Evolutionary conservation across 2,888 invertebrate genomes (phyloP).

Genomic region (Himalopsyche tibetana): DNA sequence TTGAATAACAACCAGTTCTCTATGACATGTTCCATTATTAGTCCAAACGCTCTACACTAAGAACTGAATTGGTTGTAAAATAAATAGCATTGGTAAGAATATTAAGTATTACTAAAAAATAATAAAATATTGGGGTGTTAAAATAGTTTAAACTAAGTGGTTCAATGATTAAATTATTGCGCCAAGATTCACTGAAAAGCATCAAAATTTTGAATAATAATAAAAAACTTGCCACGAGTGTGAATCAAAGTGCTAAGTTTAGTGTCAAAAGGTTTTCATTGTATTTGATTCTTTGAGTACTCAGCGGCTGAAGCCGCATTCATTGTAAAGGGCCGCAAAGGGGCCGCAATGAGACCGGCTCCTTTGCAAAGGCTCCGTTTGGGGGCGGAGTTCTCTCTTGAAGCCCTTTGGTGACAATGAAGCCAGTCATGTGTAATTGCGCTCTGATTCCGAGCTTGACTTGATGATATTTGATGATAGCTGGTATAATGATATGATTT

Average conservation of each 20-base stretch:
- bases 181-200: not conserved
- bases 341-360: conserved; percentile 22
- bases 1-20: no score
- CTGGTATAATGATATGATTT: not conserved
- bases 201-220: not conserved
- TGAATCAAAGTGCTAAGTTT: conserved; percentile 12
- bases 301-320: conserved; percentile 21
- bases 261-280: not conserved
- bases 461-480: conserved; percentile 17
- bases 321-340: conserved; percentile 36
- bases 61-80: no score
- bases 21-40: no score
- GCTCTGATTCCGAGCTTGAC: not conserved
- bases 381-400: conserved; percentile 23
- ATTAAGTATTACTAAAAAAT: no score
- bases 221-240: conserved; percentile 27
- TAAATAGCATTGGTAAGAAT: no score
- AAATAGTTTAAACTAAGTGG: no score
- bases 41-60: no score
- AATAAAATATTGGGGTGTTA: no score
- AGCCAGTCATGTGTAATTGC: conserved; percentile 24
- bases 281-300: conserved; percentile 19
- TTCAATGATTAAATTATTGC: not conserved
- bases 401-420: conserved; percentile 8
- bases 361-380: conserved; percentile 15